These are phyloP conservation scores for Hymenopus coronatus DNA, from an alignment of 2,888 invertebrate genomes.

Conservation along the genomic window DNA sequence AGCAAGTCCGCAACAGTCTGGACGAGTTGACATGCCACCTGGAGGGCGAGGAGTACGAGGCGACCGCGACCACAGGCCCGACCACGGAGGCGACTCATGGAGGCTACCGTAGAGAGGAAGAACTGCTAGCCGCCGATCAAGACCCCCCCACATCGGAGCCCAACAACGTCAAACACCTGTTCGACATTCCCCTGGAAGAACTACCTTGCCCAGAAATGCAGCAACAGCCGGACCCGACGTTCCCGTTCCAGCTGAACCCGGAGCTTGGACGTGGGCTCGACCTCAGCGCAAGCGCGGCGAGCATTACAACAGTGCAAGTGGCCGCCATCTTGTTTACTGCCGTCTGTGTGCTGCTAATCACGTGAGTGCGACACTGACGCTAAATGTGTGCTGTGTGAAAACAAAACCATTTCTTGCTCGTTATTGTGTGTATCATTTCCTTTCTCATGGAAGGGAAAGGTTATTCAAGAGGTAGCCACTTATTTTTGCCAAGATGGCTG, in stretches of 20 bases:
- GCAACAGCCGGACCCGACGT: not conserved
- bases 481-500: not conserved
- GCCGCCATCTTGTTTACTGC: conserved; percentile 7
- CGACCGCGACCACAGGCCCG: not conserved
- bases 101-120: conserved; percentile 31
- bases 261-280: conserved; percentile 20
- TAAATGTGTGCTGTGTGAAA: not conserved
- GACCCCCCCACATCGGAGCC: conserved; percentile 1
- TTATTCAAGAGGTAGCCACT: not conserved
- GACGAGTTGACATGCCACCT: conserved; percentile 70
- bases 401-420: not conserved
- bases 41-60: conserved; percentile 44
- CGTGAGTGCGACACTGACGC: not conserved
- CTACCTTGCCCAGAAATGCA: conserved; percentile 56
- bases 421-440: not conserved
- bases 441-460: not conserved
- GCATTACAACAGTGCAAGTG: not conserved
- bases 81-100: conserved; percentile 18
- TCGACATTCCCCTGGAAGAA: conserved; percentile 56
- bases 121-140: conserved; percentile 16
- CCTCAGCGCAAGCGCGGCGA: conserved; percentile 10
- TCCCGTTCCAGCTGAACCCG: not conserved
- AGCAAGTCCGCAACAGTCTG: conserved; percentile 63
- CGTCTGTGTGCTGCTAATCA: not conserved
- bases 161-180: conserved; percentile 44